A percentile compares a stretch with the other conserved stretches of the same genome.
Conservation (phyloP, 1,140 invertebrate genomes). For the Calephelis nemesis region DNA sequence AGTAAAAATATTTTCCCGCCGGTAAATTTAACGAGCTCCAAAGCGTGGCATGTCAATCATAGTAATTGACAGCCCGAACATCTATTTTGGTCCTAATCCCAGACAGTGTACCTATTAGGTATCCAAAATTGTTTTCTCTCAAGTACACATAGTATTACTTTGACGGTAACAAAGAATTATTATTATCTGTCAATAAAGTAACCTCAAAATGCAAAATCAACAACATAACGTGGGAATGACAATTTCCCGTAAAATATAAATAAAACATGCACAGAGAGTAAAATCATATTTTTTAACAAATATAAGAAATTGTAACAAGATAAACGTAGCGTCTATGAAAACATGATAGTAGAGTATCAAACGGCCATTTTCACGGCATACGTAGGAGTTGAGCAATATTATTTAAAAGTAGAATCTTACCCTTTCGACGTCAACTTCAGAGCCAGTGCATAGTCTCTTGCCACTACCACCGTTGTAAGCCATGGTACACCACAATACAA, state of each 20-base stretch:
- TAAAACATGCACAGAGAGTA: constrained; percentile 10
- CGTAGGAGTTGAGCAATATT: constrained; percentile 51
- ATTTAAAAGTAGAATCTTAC: constrained; percentile 49
- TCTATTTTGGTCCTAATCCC: constrained; percentile 58
- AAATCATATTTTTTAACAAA: background rate
- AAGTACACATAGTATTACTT: constrained; percentile 21
- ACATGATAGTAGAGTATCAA: constrained; percentile 62
- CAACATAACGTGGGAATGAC: constrained; percentile 59
- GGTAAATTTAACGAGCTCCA: constrained; percentile 49
- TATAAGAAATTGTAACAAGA: background rate
- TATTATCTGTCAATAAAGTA: constrained; percentile 69
- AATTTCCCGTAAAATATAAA: constrained; percentile 20
- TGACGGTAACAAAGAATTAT: constrained; percentile 21
- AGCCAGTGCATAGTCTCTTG: constrained; percentile 75
- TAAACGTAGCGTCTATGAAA: constrained; percentile 31
- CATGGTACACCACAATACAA: constrained; percentile 76
- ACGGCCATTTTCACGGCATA: constrained; percentile 71
- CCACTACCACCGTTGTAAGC: constrained; percentile 78
- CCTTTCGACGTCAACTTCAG: constrained; percentile 74
- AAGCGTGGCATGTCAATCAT: constrained; percentile 64
- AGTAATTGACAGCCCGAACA: constrained; percentile 68
- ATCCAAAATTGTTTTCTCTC: constrained; percentile 16
- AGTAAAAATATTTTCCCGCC: constrained; percentile 43
- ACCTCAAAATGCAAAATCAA: constrained; percentile 73
- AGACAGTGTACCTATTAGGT: constrained; percentile 16